Evolutionary conservation across 2,113 vertebrate species (phyloP).

Genomic region (Hyaena hyaena): DNA sequence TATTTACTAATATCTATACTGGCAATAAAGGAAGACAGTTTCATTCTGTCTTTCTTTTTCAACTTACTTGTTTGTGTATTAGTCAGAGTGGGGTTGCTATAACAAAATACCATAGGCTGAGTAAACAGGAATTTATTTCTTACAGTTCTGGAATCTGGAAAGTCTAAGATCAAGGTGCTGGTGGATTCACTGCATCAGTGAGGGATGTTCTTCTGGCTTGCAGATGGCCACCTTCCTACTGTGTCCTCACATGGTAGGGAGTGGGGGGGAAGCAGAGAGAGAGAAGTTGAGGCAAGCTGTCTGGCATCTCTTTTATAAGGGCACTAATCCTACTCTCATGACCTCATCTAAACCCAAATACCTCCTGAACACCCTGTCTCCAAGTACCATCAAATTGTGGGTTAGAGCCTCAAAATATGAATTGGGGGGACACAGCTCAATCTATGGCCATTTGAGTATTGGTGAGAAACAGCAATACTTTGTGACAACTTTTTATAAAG

Average conservation of each 20-base stretch:
- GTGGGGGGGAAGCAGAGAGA: accelerated
- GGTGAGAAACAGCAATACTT: background rate
- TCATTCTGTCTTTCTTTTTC: background rate
- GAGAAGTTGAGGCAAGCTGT: background rate
- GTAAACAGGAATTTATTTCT: background rate
- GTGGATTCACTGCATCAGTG: background rate
- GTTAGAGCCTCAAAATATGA: background rate
- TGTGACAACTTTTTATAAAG: background rate
- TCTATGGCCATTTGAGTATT: background rate
- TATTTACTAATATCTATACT: background rate
- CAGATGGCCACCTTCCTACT: background rate
- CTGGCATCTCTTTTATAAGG: background rate
- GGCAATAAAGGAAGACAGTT: background rate
- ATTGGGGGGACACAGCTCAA: background rate
- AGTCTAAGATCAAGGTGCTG: background rate
- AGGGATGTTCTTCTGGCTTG: background rate
- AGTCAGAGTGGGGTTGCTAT: background rate
- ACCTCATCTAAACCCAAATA: background rate
- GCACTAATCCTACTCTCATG: background rate
- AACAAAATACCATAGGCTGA: background rate
- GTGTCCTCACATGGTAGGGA: no score
- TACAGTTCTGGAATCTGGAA: background rate
- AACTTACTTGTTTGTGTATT: background rate
- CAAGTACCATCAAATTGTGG: background rate
- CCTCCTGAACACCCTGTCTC: background rate